These are phyloP conservation scores for Pollenia angustigena DNA, from an alignment of 2,888 invertebrate genomes.

Conservation along the genomic window DNA sequence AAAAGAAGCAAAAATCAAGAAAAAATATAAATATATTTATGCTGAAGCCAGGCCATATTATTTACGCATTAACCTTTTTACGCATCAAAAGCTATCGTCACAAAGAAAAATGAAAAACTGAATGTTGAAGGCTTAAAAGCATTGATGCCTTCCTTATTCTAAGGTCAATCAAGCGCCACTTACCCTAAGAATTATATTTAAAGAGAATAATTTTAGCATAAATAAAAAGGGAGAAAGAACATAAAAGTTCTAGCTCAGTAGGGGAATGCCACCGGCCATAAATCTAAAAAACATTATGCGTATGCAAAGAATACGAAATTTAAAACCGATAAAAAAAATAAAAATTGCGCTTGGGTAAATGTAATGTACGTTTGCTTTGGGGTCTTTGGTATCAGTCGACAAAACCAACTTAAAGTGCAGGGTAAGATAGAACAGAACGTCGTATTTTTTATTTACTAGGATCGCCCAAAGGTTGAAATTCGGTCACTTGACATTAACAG, in stretches of 20 bases:
- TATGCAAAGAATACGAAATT: no score
- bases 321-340: no score
- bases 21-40: slow-evolving; percentile 6
- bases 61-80: slow-evolving; percentile 67
- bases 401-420: no score
- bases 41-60: slow-evolving; percentile 38
- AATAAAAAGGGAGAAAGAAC: background rate
- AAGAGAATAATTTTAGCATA: background rate
- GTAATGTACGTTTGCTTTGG: no score
- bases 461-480: no score
- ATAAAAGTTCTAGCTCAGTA: slow-evolving; percentile 46
- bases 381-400: no score
- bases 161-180: slow-evolving; percentile 57
- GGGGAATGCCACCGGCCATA: slow-evolving; percentile 43
- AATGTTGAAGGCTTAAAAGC: slow-evolving; percentile 1
- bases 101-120: slow-evolving; percentile 28
- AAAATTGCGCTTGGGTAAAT: no score
- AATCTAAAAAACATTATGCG: slow-evolving; percentile 22
- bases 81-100: slow-evolving; percentile 54
- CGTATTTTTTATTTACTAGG: no score
- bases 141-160: slow-evolving; percentile 31
- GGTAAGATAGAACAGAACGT: no score
- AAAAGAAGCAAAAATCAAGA: slow-evolving; percentile 3
- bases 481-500: no score
- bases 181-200: slow-evolving; percentile 12